Conservation (phyloP, 2,113 vertebrate genomes). For the Trogon surrucura region DNA sequence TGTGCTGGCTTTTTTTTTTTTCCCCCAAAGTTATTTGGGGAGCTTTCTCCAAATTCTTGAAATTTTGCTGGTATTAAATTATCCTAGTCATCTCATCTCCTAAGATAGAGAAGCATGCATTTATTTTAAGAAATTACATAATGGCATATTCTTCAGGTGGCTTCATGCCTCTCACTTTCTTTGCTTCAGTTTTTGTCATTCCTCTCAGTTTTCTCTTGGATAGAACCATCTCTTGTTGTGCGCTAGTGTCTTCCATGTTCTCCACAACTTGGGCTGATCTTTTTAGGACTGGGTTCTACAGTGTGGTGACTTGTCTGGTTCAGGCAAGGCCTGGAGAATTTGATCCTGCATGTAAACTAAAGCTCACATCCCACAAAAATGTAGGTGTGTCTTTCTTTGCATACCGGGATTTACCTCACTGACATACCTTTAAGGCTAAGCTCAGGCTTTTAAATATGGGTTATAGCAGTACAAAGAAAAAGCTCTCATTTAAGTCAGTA, state of each 20-base stretch:
- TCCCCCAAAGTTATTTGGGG: constrained; percentile 20
- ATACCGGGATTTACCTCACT: background rate
- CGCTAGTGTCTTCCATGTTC: background rate
- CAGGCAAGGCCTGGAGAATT: background rate
- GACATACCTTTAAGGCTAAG: background rate
- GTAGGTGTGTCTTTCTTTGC: background rate
- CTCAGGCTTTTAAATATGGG: background rate
- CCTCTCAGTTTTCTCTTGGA: background rate
- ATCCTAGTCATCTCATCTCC: constrained; percentile 6
- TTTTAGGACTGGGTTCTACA: background rate
- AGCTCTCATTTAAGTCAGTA: background rate
- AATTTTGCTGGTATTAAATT: constrained; percentile 37
- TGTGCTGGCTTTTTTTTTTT: background rate
- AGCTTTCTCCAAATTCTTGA: constrained; percentile 21
- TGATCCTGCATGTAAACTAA: background rate
- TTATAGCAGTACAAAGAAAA: background rate
- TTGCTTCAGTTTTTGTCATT: background rate
- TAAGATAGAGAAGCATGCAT: background rate
- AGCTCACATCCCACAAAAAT: background rate
- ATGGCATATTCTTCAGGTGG: background rate
- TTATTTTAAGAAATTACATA: constrained; percentile 46
- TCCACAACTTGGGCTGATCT: background rate
- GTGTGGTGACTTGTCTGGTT: background rate
- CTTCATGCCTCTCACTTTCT: background rate
- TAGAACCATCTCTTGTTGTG: background rate